Base-by-base conservation (phyloP, 2,888 invertebrate species). In the Folsomia manolachei region DNA sequence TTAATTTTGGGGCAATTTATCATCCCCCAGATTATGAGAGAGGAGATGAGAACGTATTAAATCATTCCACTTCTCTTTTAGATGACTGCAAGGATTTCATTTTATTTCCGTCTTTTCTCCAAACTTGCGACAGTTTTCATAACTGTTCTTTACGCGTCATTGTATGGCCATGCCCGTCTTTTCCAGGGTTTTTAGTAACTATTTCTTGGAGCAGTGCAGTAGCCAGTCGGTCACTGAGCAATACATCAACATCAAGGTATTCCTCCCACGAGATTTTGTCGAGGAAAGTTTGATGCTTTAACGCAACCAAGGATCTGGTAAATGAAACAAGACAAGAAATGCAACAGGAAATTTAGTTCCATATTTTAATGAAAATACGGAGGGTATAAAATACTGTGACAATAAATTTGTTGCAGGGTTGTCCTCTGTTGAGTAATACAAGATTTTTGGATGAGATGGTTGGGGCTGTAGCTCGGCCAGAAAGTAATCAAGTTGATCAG, bases 401-500 rank as follows among this genome's bases (percentile, higher is more conserved):
- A 70, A 77, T 77, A 77, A 77, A 77, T 77, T 75, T 72, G 70
- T 27, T n/a, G n/a, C n/a, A 70, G 56, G 72, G 70, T 27, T 67
- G n/a, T n/a, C n/a, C n/a, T n/a, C 7, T 63, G 18, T 63, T 65
- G 18, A 27, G 14, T 39, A 14, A 39, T 4, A 39, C 39, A 39
- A 39, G 39, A n/a, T n/a, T n/a, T n/a, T n/a, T n/a, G n/a, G n/a
- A n/a, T n/a, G n/a, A n/a, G 39, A 39, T 14, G 39, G 14, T 39
- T 51, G 21, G 19, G 56, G 56, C 11, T 52, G 51, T 27, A 65
- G 11, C 27, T 2, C 39, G 26, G 27, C 11, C 27, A 39, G 14
- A 65, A 73, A 71, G 68, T 71, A 75, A 78, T 77, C 75, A 77
- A 77, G 75, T 77, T 77, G 72, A 77, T 78, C 78, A 78, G 74